phyloP scores from a whole-genome alignment of 2,797 vertebrate genomes.

The Taeniopygia guttata region DNA sequence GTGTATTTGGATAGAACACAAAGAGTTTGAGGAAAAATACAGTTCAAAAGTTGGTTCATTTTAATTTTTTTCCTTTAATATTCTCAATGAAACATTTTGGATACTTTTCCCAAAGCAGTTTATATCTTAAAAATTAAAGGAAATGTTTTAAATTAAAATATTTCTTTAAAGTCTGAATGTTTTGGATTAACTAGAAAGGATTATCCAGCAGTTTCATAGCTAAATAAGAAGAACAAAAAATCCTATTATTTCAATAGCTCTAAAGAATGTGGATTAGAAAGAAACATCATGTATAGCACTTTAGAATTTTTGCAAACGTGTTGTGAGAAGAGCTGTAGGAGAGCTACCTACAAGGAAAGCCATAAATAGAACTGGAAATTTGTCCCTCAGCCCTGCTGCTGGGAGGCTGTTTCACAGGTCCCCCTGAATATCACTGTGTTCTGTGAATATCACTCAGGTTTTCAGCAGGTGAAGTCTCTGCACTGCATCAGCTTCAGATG shows the following conservation, averaged over 20 bases:
- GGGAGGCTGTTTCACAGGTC: not conserved
- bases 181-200: conserved; percentile 18
- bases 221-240: not conserved
- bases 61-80: not conserved
- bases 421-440: not conserved
- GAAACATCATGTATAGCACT: not conserved
- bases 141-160: conserved; percentile 1
- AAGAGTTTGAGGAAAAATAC: not conserved
- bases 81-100: not conserved
- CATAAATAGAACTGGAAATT: not conserved
- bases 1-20: not conserved
- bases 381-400: not conserved
- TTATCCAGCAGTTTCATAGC: not conserved
- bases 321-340: not conserved
- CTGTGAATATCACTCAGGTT: not conserved
- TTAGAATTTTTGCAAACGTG: not conserved
- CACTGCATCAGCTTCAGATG: not conserved
- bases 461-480: not conserved
- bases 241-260: not conserved
- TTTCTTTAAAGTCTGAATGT: not conserved
- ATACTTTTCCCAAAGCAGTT: not conserved
- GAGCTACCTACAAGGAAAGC: not conserved
- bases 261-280: not conserved
- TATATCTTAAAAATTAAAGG: not conserved
- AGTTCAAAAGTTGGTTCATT: not conserved